Percentiles rank a stretch among this genome's conserved stretches.
phyloP scores from a whole-genome alignment of 92 coral and sea anemone species.

The Epizoanthus illoricatus region DNA sequence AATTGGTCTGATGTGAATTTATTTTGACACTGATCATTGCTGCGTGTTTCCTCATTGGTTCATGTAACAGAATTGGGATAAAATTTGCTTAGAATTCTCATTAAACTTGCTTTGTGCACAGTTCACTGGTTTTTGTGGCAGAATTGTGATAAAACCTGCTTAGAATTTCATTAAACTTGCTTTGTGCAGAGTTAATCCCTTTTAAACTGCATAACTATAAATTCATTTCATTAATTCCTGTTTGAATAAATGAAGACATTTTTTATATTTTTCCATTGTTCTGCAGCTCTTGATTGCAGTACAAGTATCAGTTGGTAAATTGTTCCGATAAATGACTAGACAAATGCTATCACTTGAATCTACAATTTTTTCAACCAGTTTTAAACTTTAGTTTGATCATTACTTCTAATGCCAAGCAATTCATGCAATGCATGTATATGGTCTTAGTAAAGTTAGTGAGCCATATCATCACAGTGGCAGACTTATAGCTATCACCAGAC shows the following conservation, averaged over 20 bases:
- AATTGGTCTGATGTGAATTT: neutral
- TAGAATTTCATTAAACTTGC: neutral
- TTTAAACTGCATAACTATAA: slow-evolving; percentile 5
- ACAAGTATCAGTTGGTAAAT: too few species aligned
- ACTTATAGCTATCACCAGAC: too few species aligned
- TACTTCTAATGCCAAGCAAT: too few species aligned
- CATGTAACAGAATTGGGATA: neutral
- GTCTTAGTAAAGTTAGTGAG: too few species aligned
- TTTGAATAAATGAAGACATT: neutral
- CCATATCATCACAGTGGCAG: too few species aligned
- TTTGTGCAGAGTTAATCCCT: neutral
- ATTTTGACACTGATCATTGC: neutral
- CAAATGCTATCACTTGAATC: too few species aligned
- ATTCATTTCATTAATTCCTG: slow-evolving; percentile 6
- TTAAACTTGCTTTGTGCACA: neutral
- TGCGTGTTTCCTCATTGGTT: neutral
- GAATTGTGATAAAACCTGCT: too few species aligned
- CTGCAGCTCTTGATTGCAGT: too few species aligned
- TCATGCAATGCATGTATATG: too few species aligned
- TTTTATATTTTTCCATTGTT: neutral
- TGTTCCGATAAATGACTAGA: too few species aligned
- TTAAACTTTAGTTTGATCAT: too few species aligned
- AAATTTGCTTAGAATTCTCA: neutral
- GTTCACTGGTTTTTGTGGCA: neutral
- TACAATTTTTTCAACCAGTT: too few species aligned